These are phyloP conservation scores for Galago senegalensis DNA, from an alignment of 2,797 vertebrate genomes.

Conservation along the genomic window DNA sequence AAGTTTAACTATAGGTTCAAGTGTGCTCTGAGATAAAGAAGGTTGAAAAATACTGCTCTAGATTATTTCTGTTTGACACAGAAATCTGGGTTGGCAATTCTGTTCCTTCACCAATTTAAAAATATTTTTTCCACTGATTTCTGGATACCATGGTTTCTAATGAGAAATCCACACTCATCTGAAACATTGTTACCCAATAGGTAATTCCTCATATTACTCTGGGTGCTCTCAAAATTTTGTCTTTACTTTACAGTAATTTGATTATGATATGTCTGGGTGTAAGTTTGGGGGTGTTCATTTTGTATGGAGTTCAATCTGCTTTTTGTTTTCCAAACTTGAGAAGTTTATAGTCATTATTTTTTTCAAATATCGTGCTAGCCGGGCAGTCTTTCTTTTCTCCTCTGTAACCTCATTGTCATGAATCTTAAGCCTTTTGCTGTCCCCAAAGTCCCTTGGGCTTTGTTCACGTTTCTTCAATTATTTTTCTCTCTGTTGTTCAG, in stretches of 20 bases:
- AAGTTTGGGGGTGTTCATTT: neutral
- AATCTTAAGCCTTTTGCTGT: neutral
- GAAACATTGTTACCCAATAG: neutral
- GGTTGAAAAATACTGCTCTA: too few species aligned
- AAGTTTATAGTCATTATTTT: neutral
- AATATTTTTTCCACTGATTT: neutral
- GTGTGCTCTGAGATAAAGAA: too few species aligned
- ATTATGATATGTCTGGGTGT: neutral
- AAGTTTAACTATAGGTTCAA: too few species aligned
- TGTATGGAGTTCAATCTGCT: neutral
- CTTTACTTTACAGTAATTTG: neutral
- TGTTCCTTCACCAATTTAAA: constrained; percentile 7
- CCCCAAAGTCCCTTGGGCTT: neutral
- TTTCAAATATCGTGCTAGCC: neutral
- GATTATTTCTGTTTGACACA: neutral
- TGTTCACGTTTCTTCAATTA: neutral
- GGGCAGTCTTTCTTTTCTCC: neutral
- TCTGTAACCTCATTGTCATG: neutral
- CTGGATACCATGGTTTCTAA: neutral
- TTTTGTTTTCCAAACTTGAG: neutral
- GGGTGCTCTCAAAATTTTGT: neutral
- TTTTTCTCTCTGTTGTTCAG: neutral
- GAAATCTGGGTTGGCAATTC: neutral
- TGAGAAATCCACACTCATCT: neutral
- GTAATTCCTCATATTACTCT: neutral